Percentiles rank a stretch among this genome's conserved stretches.
Conservation (phyloP, 2,888 invertebrate species). For the Cheilosia vernalis region DNA sequence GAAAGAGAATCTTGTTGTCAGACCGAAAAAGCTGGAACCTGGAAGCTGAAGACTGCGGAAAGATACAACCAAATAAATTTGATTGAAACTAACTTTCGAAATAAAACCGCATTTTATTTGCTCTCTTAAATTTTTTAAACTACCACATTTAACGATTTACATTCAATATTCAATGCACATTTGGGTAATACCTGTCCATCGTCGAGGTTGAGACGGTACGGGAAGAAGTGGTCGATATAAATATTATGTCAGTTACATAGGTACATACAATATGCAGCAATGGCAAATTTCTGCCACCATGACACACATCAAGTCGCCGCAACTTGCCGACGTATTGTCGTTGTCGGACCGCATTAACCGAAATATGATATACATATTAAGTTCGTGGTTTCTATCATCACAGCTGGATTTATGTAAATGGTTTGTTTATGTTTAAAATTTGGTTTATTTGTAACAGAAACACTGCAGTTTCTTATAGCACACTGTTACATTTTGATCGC, state of each 20-base stretch:
- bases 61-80: too few relatives aligned
- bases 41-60: too few relatives aligned
- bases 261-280: constrained; percentile 23
- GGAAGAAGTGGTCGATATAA: not conserved
- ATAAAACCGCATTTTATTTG: too few relatives aligned
- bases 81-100: not conserved
- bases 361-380: constrained; percentile 27
- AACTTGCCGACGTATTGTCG: constrained; percentile 8
- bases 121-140: not conserved
- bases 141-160: constrained; percentile 21
- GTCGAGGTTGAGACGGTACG: not conserved
- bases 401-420: not conserved
- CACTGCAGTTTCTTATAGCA: constrained; percentile 7
- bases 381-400: constrained; percentile 49
- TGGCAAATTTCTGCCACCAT: constrained; percentile 33
- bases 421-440: not conserved
- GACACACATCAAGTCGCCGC: constrained; percentile 44
- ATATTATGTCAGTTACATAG: constrained; percentile 23
- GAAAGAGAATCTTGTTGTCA: too few relatives aligned
- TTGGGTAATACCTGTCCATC: constrained; percentile 25
- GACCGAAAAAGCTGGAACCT: too few relatives aligned
- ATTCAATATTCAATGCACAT: constrained; percentile 40
- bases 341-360: not conserved
- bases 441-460: not conserved
- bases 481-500: constrained; percentile 36